Evolutionary conservation across 2,797 vertebrate species (phyloP), one percentile per base, ranked within the genome.

Genomic region (Picus viridis): DNA sequence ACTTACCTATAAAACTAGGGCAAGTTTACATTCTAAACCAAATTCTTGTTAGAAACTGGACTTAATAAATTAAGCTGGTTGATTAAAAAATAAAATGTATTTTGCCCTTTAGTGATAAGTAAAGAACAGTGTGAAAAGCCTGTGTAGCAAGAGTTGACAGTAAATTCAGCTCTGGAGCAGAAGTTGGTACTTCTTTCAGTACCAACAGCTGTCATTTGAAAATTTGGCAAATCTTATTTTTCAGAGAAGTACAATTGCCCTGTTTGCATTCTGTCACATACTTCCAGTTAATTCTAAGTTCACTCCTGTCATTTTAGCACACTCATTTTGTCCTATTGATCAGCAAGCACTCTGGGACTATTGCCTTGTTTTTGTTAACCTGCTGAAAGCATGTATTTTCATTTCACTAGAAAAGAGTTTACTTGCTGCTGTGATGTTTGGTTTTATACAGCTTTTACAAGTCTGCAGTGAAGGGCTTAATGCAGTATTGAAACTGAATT

Each of bases 101-200:
- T 89, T 85, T 89, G 72, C 12, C 24, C 73, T 86, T 92, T 67
- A 86, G 81, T 64, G 65, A 43, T 58, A 59, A 58, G 39, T 9
- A 54, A 79, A 93, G 92, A 93, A 27, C 32, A 74, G 24, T 53
- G 49, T 49, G 64, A 95, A 92, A 88, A 93, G 58, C 87, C 74
- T 59, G 88, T 10, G 1, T 86, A 81, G 79, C 64, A 75, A 24
- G 45, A 83, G 27, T 32, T 88, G 81, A 88, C 71, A 86, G 63
- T 64, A 78, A 88, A 89, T 89, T 93, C 64, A 58, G 41, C 49
- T 83, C 86, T 84, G 86, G 80, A 80, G 84, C 78, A 90, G 39
- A 39, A 11, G 39, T 39, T 39, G 39, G 39, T 39, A 12, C 12
- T 39, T 80, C 58, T 80, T 1, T 45, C 82, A 92, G 77, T 75